phyloP scores from a whole-genome alignment of 1,140 invertebrate species.

The Periplaneta americana region DNA sequence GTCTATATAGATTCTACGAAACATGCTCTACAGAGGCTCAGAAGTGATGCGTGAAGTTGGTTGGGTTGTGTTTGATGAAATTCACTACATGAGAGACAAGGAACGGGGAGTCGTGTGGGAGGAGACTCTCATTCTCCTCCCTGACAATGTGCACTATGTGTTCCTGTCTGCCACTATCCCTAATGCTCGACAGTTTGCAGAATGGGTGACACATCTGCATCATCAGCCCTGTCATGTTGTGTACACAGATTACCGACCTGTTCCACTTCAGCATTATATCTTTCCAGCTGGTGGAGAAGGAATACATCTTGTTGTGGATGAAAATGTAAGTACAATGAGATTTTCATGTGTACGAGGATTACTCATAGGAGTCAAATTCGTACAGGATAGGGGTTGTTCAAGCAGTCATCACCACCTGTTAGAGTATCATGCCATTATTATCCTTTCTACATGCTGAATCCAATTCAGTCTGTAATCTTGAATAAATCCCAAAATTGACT shows the following conservation, averaged over 20 bases:
- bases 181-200: conserved; percentile 96
- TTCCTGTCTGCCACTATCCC: conserved; percentile 99
- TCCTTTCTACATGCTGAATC: no score
- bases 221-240: conserved; percentile 98
- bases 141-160: conserved; percentile 97
- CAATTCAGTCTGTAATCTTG: no score
- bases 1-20: conserved; percentile 77
- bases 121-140: conserved; percentile 96
- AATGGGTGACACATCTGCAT: conserved; percentile 97
- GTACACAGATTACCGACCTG: conserved; percentile 97
- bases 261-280: conserved; percentile 96
- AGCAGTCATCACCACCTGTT: no score
- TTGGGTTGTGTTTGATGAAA: conserved; percentile 99
- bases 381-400: no score
- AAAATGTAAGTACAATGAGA: conserved; percentile 54
- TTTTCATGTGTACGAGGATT: conserved; percentile 34
- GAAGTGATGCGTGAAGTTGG: conserved; percentile 98
- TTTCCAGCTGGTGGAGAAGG: conserved; percentile 93
- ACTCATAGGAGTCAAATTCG: no score
- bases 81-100: conserved; percentile 99
- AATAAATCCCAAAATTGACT: no score
- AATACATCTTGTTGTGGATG: conserved; percentile 94
- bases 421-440: no score
- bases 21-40: conserved; percentile 98
- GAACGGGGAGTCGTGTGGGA: conserved; percentile 99